Conservation (phyloP, 2,888 invertebrate species). For the Anoncus sp. region DNA sequence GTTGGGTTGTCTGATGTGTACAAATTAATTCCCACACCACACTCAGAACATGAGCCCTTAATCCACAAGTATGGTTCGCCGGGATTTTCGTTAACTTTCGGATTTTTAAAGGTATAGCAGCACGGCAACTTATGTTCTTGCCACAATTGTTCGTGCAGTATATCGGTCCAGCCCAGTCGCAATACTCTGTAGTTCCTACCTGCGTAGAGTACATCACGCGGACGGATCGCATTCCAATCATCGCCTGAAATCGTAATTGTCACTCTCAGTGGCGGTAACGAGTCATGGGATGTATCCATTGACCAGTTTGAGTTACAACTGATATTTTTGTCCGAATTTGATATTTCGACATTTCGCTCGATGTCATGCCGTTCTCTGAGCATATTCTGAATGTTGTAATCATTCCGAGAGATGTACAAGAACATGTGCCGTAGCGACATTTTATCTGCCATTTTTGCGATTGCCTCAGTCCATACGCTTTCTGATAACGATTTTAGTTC, state of each 20-base stretch:
- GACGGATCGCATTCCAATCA: slow-evolving; percentile 20
- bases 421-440: slow-evolving; percentile 13
- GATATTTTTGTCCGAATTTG: neutral
- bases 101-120: slow-evolving; percentile 24
- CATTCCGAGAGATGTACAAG: slow-evolving; percentile 20
- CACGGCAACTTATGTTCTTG: slow-evolving; percentile 36
- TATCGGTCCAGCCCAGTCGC: slow-evolving; percentile 38
- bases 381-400: slow-evolving; percentile 4
- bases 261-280: neutral
- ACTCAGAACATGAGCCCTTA: slow-evolving; percentile 34
- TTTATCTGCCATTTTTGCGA: neutral
- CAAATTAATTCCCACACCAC: slow-evolving; percentile 4
- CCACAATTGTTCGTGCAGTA: slow-evolving; percentile 33
- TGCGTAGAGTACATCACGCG: neutral
- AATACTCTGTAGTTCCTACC: slow-evolving; percentile 11
- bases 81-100: slow-evolving; percentile 20
- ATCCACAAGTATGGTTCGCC: slow-evolving; percentile 20
- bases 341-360: neutral
- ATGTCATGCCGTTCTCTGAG: slow-evolving; percentile 2
- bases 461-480: slow-evolving; percentile 11
- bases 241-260: neutral
- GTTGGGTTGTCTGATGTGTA: slow-evolving; percentile 1
- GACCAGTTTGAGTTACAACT: slow-evolving; percentile 10
- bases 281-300: neutral
- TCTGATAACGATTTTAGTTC: slow-evolving; percentile 1